Percentiles rank a stretch among this genome's conserved stretches.
phyloP scores from a whole-genome alignment of 2,797 vertebrate genomes.

The Melanotaenia trifasciata region DNA sequence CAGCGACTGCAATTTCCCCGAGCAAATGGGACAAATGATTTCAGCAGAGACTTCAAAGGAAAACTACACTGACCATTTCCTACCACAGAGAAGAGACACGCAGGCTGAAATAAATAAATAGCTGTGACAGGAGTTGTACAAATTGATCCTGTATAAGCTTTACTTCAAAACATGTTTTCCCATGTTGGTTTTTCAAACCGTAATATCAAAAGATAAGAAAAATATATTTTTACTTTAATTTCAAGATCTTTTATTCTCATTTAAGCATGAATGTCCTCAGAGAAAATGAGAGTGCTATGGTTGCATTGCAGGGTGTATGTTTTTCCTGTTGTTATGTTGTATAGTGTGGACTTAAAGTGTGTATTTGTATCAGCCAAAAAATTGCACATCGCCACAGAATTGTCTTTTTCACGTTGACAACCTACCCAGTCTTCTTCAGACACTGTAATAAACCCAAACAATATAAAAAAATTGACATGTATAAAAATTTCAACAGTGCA shows the following conservation, averaged over 20 bases:
- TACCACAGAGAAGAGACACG: conserved; percentile 49
- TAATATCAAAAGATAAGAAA: conserved; percentile 56
- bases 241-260: conserved; percentile 40
- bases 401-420: conserved; percentile 56
- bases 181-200: conserved; percentile 46
- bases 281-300: conserved; percentile 30
- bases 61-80: conserved; percentile 68
- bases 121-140: conserved; percentile 70
- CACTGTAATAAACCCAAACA: conserved; percentile 69
- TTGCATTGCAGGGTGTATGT: conserved; percentile 23
- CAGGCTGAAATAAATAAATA: conserved; percentile 61
- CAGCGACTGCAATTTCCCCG: conserved; percentile 62
- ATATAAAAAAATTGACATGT: conserved; percentile 55
- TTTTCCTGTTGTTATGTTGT: conserved; percentile 27
- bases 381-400: conserved; percentile 44
- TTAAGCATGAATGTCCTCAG: conserved; percentile 39
- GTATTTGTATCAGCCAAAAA: conserved; percentile 52
- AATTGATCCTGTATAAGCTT: conserved; percentile 73
- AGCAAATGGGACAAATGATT: conserved; percentile 73
- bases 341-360: conserved; percentile 4
- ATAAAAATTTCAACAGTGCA: conserved; percentile 73
- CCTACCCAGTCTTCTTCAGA: conserved; percentile 60
- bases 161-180: conserved; percentile 71
- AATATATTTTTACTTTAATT: conserved; percentile 71
- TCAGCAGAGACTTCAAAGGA: conserved; percentile 78